Evolutionary conservation across 2,797 vertebrate genomes (phyloP).

Genomic region (Erethizon dorsatum): DNA sequence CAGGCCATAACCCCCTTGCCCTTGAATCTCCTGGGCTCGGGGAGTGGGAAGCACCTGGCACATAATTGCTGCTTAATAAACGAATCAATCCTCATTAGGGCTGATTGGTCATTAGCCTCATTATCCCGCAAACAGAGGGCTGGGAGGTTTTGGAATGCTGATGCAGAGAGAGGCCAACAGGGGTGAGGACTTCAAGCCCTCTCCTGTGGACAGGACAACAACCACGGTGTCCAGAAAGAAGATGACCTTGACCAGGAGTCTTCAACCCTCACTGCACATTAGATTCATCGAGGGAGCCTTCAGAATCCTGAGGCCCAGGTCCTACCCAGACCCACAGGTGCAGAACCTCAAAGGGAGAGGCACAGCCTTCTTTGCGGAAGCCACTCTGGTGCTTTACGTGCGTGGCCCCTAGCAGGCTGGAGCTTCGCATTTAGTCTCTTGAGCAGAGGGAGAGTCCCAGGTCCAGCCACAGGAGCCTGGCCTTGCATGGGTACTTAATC

Average conservation of each 20-base stretch:
- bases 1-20: slow-evolving; percentile 24
- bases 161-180: background rate
- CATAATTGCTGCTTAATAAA: slow-evolving; percentile 78
- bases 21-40: slow-evolving; percentile 73
- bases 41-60: slow-evolving; percentile 67
- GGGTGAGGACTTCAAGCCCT: background rate
- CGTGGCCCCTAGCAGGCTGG: background rate
- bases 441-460: background rate
- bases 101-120: slow-evolving; percentile 81
- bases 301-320: background rate
- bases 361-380: background rate
- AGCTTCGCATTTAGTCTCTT: slow-evolving; percentile 3
- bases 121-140: slow-evolving; percentile 62
- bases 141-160: slow-evolving; percentile 49
- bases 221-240: background rate
- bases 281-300: background rate
- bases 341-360: background rate
- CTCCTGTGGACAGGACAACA: background rate
- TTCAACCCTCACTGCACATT: background rate
- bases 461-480: background rate
- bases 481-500: background rate
- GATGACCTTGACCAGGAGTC: background rate
- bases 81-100: slow-evolving; percentile 80
- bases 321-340: background rate
- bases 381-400: background rate